Evolutionary conservation across 2,888 invertebrate genomes (phyloP).

Genomic region (Lymantria monacha): DNA sequence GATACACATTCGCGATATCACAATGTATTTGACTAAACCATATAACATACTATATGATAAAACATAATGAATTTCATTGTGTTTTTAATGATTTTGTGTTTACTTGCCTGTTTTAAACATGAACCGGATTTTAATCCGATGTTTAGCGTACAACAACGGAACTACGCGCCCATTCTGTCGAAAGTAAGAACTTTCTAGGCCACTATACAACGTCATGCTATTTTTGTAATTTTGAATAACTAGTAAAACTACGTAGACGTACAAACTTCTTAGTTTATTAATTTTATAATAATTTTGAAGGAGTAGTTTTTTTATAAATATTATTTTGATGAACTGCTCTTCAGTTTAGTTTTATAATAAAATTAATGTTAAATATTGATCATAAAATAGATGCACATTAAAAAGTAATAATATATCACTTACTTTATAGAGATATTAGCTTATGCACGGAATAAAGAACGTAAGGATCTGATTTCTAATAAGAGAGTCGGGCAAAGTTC

Average conservation of each 20-base stretch:
- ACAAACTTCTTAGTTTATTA: conserved; percentile 57
- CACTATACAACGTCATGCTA: conserved; percentile 65
- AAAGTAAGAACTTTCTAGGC: conserved; percentile 77
- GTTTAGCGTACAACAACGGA: conserved; percentile 40
- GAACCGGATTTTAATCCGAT: conserved; percentile 67
- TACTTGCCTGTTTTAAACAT: conserved; percentile 40
- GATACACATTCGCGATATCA: neutral
- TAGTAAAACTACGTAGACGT: neutral
- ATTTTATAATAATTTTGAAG: neutral
- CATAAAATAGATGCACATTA: too few relatives aligned
- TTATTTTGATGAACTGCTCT: too few relatives aligned
- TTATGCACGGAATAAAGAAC: too few relatives aligned
- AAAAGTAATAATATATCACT: too few relatives aligned
- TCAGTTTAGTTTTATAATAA: too few relatives aligned
- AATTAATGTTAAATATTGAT: too few relatives aligned
- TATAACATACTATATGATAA: neutral
- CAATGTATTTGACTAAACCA: neutral
- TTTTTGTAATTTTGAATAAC: conserved; percentile 12
- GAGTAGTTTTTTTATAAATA: too few relatives aligned
- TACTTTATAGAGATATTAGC: too few relatives aligned
- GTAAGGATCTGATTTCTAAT: too few relatives aligned
- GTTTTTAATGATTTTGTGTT: neutral
- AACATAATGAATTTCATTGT: neutral
- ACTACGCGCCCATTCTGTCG: conserved; percentile 47
- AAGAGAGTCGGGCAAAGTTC: too few relatives aligned